Conservation (phyloP, 2,113 vertebrate species). For the Kryptolebias marmoratus region DNA sequence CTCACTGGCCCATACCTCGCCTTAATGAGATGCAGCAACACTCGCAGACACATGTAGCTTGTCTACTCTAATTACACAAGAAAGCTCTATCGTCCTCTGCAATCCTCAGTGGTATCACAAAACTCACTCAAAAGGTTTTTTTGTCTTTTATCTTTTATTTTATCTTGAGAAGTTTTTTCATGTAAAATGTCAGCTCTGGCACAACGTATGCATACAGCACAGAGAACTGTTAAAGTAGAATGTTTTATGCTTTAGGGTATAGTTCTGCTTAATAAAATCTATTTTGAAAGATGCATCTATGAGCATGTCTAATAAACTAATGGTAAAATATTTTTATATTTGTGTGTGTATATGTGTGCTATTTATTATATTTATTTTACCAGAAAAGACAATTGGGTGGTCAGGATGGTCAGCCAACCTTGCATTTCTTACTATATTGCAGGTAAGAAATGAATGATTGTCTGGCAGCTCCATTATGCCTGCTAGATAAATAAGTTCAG, state of each 20-base stretch:
- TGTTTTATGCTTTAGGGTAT: neutral
- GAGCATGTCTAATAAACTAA: neutral
- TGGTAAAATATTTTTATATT: too few species aligned
- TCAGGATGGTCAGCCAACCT: too few species aligned
- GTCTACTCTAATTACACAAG: slow-evolving; percentile 73
- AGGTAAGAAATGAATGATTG: neutral
- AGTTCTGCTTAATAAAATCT: neutral
- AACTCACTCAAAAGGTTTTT: slow-evolving; percentile 39
- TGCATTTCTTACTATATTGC: too few species aligned
- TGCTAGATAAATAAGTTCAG: slow-evolving; percentile 9
- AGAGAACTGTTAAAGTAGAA: neutral
- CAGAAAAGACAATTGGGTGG: too few species aligned
- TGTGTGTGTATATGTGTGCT: too few species aligned
- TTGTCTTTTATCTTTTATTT: neutral
- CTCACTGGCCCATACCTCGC: slow-evolving; percentile 60
- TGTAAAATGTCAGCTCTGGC: neutral
- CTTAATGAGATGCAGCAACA: slow-evolving; percentile 74
- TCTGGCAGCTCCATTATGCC: neutral
- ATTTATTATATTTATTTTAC: too few species aligned
- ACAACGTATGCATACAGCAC: neutral
- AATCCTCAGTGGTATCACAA: slow-evolving; percentile 48
- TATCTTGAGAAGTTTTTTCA: neutral
- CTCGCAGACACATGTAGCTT: slow-evolving; percentile 75
- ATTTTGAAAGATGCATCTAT: too few species aligned
- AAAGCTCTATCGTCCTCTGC: slow-evolving; percentile 47